A percentile compares a stretch with the other conserved stretches of the same genome.
phyloP scores from a whole-genome alignment of 2,113 vertebrate genomes.

The Panthera uncia region DNA sequence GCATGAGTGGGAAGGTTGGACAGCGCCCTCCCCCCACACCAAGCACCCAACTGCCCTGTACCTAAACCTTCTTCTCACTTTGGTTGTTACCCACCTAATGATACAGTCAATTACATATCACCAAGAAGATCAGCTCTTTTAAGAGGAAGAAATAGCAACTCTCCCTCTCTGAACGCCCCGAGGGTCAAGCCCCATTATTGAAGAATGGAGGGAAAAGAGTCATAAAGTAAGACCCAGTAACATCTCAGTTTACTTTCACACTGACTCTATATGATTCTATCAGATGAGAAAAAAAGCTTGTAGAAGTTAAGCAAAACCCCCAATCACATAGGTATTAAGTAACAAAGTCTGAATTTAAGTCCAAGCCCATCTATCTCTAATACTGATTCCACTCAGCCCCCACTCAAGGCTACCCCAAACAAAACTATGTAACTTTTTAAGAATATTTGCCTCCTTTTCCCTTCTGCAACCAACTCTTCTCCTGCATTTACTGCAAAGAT shows the following conservation, averaged over 20 bases:
- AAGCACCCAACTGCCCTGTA: neutral
- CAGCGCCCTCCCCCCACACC: neutral
- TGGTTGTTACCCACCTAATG: neutral
- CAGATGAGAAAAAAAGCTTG: neutral
- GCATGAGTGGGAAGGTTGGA: neutral
- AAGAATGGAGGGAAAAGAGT: neutral
- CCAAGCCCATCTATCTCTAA: neutral
- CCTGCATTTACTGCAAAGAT: conserved; percentile 33
- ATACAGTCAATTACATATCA: neutral
- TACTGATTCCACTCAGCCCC: neutral
- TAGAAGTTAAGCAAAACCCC: neutral
- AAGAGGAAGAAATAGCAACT: neutral
- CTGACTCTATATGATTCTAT: neutral
- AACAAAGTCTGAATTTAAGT: neutral
- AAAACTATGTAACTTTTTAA: neutral
- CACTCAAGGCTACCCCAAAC: neutral
- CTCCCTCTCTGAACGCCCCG: neutral
- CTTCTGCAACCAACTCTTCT: neutral
- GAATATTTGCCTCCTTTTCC: neutral
- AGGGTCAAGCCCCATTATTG: neutral
- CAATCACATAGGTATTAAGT: neutral
- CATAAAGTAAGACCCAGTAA: neutral
- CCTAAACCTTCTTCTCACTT: neutral
- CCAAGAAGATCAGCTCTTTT: neutral
- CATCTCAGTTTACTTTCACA: neutral